A percentile compares a stretch with the other conserved stretches of the same genome.
Evolutionary conservation across 2,888 invertebrate species (phyloP).

Genomic region (Gisinianus flammeolus): DNA sequence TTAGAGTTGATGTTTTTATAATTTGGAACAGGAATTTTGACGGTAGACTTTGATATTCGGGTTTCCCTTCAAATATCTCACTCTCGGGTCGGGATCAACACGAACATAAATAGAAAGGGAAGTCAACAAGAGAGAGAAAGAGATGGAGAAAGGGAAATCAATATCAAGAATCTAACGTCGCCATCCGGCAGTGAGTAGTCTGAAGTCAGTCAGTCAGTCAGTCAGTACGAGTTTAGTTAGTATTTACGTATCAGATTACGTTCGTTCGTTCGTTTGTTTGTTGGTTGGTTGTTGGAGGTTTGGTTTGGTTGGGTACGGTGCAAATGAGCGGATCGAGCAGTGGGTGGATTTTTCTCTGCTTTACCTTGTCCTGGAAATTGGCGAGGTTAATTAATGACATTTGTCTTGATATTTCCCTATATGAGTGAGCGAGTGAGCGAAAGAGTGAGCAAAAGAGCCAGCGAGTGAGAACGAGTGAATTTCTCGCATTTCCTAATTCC

Average conservation of each 20-base stretch:
- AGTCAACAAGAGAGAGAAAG: too few species aligned
- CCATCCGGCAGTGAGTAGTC: too few species aligned
- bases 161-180: too few species aligned
- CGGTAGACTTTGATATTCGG: too few species aligned
- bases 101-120: too few species aligned
- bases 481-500: constrained; percentile 18
- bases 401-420: constrained; percentile 31
- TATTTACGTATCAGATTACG: constrained; percentile 1
- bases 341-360: constrained; percentile 16
- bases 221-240: not conserved
- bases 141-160: too few species aligned
- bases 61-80: too few species aligned
- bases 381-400: constrained; percentile 38
- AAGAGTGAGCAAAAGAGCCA: not conserved
- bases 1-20: too few species aligned
- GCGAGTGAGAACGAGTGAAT: not conserved
- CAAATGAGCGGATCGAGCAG: not conserved
- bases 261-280: not conserved
- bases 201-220: not conserved
- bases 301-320: not conserved
- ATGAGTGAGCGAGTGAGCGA: not conserved
- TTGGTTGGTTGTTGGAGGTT: not conserved
- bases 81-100: too few species aligned
- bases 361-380: constrained; percentile 25
- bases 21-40: too few species aligned